Base-by-base conservation (phyloP, 2,113 vertebrate species). In the Hepsetus odoe region DNA sequence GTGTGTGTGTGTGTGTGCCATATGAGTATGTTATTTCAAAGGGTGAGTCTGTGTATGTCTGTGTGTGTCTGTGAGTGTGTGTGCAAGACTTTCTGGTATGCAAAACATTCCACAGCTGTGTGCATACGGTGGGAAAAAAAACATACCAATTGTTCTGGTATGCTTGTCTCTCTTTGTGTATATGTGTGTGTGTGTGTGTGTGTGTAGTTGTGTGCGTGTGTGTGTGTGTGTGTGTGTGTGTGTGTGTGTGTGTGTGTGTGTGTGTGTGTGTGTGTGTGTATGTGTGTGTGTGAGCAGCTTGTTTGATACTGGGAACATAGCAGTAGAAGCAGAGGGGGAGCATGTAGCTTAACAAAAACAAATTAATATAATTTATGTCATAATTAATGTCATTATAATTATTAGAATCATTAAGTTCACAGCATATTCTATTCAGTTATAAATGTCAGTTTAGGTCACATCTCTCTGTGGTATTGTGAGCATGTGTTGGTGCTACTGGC, bases 71-170 rank as follows among this genome's bases (percentile, higher is more conserved):
- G n/a, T n/a, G n/a, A n/a, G n/a, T 11, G 26, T 59, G 33, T 75
- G 32, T 18, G 46, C 2, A 18, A 49, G 5, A 55, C 24, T 10
- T 14, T 32, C 22, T 42, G 62, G 78, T 74, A 80, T 80, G 72
- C 72, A 73, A 68, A 75, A 71, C 58, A 80, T 79, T 66, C 68
- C 44, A 61, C 82, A 85, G 80, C 86, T 87, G 82, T 81, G 42
- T 77, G 78, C 55, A 59, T 56, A 65, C 5, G 53, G 33, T 68
- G n/a, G 46, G 76, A 46, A 58, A 64, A 80, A 67, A 72, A 79
- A 76, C 69, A 69, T 35, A 49, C 26, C 58, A 64, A 74, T 79
- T 82, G 77, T 83, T 44, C 73, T 68, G 67, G 75, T 28, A 46
- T 49, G 55, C 40, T 67, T 82, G 56, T 72, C 59, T 71, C 56